A percentile compares a stretch with the other conserved stretches of the same genome.
These are phyloP conservation scores for Sebastolobus altivelis DNA, from an alignment of 2,797 vertebrate species.

Conservation along the genomic window DNA sequence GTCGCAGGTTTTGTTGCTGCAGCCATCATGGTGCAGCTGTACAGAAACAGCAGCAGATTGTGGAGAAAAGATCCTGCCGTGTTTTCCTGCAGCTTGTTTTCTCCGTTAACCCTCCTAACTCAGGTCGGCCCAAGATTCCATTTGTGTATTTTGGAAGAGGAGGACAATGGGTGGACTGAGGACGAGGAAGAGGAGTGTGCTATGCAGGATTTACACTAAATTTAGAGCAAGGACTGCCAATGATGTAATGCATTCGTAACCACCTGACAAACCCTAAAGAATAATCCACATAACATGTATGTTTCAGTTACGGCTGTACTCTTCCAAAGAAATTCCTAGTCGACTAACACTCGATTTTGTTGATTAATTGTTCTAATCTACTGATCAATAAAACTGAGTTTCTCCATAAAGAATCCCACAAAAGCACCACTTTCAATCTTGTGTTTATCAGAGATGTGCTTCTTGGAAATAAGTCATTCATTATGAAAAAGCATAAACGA, in stretches of 20 bases:
- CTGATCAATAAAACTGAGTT: too few species aligned
- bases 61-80: constrained; percentile 12
- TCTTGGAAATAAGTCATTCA: too few species aligned
- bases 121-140: constrained; percentile 14
- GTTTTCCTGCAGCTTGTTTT: constrained; percentile 27
- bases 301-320: too few species aligned
- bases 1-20: constrained; percentile 61
- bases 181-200: not conserved
- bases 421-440: too few species aligned
- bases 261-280: not conserved
- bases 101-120: constrained; percentile 48
- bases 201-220: not conserved
- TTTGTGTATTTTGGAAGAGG: not conserved
- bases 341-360: too few species aligned
- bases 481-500: too few species aligned
- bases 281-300: too few species aligned
- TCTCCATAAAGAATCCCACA: too few species aligned
- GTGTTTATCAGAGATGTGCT: too few species aligned
- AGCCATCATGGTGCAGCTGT: constrained; percentile 61
- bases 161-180: not conserved
- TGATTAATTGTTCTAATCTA: too few species aligned
- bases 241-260: not conserved
- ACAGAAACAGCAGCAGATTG: constrained; percentile 54
- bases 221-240: not conserved
- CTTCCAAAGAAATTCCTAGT: too few species aligned